phyloP scores from a whole-genome alignment of 2,113 vertebrate genomes.

The Murina feae region DNA sequence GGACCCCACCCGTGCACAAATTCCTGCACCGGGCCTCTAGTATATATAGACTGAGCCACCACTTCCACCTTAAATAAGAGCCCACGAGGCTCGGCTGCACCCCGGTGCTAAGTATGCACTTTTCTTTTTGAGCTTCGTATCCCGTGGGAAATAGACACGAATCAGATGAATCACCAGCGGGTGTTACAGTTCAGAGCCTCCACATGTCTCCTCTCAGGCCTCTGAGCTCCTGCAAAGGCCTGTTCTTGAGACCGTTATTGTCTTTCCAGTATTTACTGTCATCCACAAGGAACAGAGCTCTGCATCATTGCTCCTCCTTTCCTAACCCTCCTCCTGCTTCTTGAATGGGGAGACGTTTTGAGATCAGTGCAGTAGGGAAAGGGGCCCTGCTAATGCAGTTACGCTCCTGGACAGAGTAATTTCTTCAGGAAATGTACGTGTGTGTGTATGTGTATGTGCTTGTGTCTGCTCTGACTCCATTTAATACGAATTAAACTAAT shows the following conservation, averaged over 20 bases:
- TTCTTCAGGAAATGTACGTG: not conserved
- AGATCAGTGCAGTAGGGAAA: not conserved
- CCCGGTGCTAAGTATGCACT: not conserved
- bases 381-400: not conserved
- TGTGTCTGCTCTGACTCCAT: not conserved
- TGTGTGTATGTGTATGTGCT: not conserved
- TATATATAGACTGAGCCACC: not conserved
- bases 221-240: not conserved
- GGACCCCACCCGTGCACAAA: too few relatives aligned
- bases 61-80: not conserved
- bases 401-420: not conserved
- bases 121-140: conserved; percentile 16
- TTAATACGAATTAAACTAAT: not conserved
- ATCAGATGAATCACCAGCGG: not conserved
- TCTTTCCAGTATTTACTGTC: not conserved
- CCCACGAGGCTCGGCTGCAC: not conserved
- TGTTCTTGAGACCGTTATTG: not conserved
- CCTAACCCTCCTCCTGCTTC: not conserved
- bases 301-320: not conserved
- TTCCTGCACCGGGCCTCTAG: too few relatives aligned
- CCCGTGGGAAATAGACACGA: not conserved
- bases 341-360: not conserved
- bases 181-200: not conserved
- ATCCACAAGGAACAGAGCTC: not conserved
- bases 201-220: not conserved